Base-by-base conservation (phyloP, 2,113 vertebrate genomes). In the Archilochus colubris region DNA sequence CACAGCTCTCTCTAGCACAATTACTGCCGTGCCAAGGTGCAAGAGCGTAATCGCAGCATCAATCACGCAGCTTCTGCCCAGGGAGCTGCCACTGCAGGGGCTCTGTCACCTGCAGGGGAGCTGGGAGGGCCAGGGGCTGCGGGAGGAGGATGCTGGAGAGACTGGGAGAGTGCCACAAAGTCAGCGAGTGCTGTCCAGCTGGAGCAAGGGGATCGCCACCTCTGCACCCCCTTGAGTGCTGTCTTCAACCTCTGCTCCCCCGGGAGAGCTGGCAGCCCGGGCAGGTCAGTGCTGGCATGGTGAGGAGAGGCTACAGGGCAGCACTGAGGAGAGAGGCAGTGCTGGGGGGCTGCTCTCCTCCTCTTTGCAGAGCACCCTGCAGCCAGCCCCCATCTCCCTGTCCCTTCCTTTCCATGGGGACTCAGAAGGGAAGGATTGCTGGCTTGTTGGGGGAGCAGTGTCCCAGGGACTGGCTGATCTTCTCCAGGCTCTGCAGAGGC, bases 1-100 rank as follows among this genome's bases (percentile, higher is more conserved):
- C 97, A 95, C 97, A 97, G 97, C 95, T 95, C 97, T 96, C 97
- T 98, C 98, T 97, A 86, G 97, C 93, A 93, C 97, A 96, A 94
- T 98, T 97, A 97, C 95, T 13, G 90, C 22, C 3, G 75, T 64
- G 95, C 95, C 86, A 62, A 94, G 97, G 94, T 79, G 87, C 88
- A 86, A 48, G 18, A n/a, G 4, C 63, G 5, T 73, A 40, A 63
- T 21, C 38, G 13, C 1, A 6, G 82, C 48, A 83, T 73, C 94
- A 31, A 1, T 95, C 94, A 78, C 4, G 7, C 74, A 30, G 86
- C 87, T 44, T 86, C 43, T 3, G n/a, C 67, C 1, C 9, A 33
- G 33, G 50, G 21, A 51, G 8, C 36, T 1, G 27, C 58, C 9
- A 3, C 11, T 2, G 2, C 4, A 5, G 17, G 20, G 2, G 30